Conservation (phyloP, 1,140 invertebrate genomes). For the Cotesia vestalis region DNA sequence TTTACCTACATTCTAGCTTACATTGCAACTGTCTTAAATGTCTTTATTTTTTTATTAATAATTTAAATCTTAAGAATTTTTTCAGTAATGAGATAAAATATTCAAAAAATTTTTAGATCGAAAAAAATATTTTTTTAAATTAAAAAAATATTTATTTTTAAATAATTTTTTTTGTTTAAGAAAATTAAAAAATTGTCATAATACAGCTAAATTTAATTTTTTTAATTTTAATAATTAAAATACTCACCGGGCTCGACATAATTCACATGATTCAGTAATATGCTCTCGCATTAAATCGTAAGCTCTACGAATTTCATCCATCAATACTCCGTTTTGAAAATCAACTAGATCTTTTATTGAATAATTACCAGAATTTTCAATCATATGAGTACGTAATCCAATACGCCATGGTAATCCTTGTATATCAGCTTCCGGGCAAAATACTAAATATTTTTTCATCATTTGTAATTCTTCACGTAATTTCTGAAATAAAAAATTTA, state of each 20-base stretch:
- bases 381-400: conserved; percentile 76
- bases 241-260: conserved; percentile 66
- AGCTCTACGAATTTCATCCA: conserved; percentile 73
- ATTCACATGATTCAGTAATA: conserved; percentile 78
- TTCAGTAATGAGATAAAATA: no score
- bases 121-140: no score
- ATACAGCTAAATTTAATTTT: no score
- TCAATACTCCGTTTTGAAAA: conserved; percentile 71
- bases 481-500: conserved; percentile 65
- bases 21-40: no score
- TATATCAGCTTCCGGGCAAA: conserved; percentile 78
- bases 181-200: no score
- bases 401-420: conserved; percentile 75
- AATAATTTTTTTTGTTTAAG: no score
- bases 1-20: no score
- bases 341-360: conserved; percentile 82
- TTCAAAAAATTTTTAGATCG: no score
- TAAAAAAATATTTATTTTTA: no score
- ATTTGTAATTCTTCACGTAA: conserved; percentile 73
- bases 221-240: no score
- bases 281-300: conserved; percentile 75
- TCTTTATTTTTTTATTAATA: no score
- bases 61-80: no score
- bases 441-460: conserved; percentile 82
- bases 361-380: conserved; percentile 76